Evolutionary conservation across 2,888 invertebrate genomes (phyloP), one percentile per base, ranked within the genome.

Genomic region (Trissolcus japonicus): DNA sequence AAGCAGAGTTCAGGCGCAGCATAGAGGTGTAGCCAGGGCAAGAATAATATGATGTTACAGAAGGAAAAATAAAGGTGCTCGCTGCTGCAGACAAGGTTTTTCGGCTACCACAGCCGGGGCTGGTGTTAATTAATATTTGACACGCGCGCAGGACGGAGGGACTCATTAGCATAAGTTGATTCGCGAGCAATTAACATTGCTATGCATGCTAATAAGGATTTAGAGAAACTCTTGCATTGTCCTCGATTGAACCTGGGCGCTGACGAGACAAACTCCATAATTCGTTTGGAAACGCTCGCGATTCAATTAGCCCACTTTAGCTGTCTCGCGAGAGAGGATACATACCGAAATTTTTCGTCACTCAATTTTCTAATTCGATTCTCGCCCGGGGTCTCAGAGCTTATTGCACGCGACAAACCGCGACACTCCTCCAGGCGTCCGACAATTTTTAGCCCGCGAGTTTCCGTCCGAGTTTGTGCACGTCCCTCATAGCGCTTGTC

Each of bases 101-200:
- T 68, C 61, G 61, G 63, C 66, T 59, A 56, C 53, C 56, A 63
- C 73, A 62, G 69, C 65, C 69, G 51, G 50, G 48, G 65, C 67
- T 78, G 72, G 68, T 73, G 73, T 77, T 77, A 77, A 78, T 78
- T 78, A 78, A 78, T 78, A 78, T 78, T 78, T 78, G 78, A 72
- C 78, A 75, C 71, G 71, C 78, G 78, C 72, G 35, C 35, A 63
- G 69, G 62, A 78, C 69, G 73, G 78, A 60, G 67, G 65, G 73
- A 67, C 78, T 73, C 78, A 66, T 78, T 74, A 75, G 71, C 74
- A 78, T 78, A 78, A 78, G 74, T 78, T 75, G 66, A 78, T 78
- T 75, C 72, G 75, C 60, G 78, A 67, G 72, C 78, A 74, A 73
- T 78, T 78, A 78, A 78, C 77, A 68, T 78, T 60, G 73, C 77